These are phyloP conservation scores for Lasioglossum lativentre DNA, from an alignment of 2,888 invertebrate species.

Conservation along the genomic window DNA sequence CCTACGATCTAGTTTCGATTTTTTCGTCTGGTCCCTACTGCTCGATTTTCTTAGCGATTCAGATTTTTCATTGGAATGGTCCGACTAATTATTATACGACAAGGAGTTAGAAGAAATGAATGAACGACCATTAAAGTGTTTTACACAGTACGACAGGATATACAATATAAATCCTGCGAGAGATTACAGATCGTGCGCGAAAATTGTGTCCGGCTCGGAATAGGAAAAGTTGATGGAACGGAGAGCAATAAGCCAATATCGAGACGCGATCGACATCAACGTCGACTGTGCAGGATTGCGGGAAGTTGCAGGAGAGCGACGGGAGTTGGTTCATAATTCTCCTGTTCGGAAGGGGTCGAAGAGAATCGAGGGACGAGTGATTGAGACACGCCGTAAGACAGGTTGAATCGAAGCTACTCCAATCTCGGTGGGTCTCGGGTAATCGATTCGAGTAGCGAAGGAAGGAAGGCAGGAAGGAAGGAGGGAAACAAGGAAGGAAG, in stretches of 20 bases:
- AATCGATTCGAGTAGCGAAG: slow-evolving; percentile 75
- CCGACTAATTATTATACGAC: too few relatives aligned
- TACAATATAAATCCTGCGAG: too few relatives aligned
- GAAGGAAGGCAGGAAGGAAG: slow-evolving; percentile 19
- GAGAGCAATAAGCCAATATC: slow-evolving; percentile 10
- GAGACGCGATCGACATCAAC: neutral
- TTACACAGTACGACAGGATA: too few relatives aligned
- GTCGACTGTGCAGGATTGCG: neutral
- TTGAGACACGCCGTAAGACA: slow-evolving; percentile 64
- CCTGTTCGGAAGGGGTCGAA: slow-evolving; percentile 21
- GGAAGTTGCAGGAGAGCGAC: neutral
- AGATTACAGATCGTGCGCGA: neutral
- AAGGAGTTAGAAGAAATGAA: too few relatives aligned
- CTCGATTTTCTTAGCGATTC: neutral
- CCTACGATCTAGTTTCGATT: neutral
- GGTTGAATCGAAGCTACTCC: slow-evolving; percentile 73
- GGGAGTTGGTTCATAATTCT: slow-evolving; percentile 48
- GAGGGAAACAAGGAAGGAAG: slow-evolving; percentile 2
- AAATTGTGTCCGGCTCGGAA: neutral
- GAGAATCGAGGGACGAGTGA: slow-evolving; percentile 47
- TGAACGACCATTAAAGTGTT: too few relatives aligned
- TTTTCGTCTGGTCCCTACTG: neutral
- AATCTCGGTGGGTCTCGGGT: slow-evolving; percentile 76
- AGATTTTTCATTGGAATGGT: too few relatives aligned
- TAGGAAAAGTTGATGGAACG: neutral